Base-by-base conservation (phyloP, 2,797 vertebrate species). In the Enteromius trimaculatus region DNA sequence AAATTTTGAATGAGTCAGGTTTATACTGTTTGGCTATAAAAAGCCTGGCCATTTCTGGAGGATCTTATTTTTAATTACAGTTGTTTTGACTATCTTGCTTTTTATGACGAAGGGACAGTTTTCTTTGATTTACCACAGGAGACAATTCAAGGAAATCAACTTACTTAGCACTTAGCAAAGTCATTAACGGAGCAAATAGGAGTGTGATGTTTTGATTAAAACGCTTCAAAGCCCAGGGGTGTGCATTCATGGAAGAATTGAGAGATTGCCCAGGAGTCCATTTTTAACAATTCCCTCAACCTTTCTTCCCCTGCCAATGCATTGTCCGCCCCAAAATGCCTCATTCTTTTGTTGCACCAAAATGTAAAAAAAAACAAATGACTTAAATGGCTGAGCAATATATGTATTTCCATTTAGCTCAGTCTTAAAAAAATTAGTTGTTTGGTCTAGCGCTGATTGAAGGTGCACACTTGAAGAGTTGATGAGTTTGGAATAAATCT, bases 401-500 rank as follows among this genome's bases (percentile, higher is more conserved):
- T 88, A 42, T 42, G 89, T 77, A 87, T 91, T 90, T 90, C 83
- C 87, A 92, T 86, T 88, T 80, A 47, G 84, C 81, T 83, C 58
- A 76, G 87, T 81, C 80, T 86, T 69, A 53, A 86, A 86, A 86
- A 49, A 86, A 83, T 17, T 78, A 81, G n/a, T 39, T 71, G 79
- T 92, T 88, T 90, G 87, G 88, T 78, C 83, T 84, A 79, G 53
- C 17, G 37, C 66, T 70, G 64, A 78, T 70, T 86, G 64, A 87
- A 91, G 86, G 87, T 89, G 86, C 86, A 88, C 89, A 87, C 89
- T 84, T 49, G 68, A 68, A 58, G 76, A 89, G 88, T 26, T 62
- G 89, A 90, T 92, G 84, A 92, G 92, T 92, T 88, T 47, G 68
- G 84, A 88, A 76, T 90, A 90, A 90, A 93, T 88, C 84, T 76